phyloP scores from a whole-genome alignment of 2,797 vertebrate genomes.

The Rachycentron canadum region DNA sequence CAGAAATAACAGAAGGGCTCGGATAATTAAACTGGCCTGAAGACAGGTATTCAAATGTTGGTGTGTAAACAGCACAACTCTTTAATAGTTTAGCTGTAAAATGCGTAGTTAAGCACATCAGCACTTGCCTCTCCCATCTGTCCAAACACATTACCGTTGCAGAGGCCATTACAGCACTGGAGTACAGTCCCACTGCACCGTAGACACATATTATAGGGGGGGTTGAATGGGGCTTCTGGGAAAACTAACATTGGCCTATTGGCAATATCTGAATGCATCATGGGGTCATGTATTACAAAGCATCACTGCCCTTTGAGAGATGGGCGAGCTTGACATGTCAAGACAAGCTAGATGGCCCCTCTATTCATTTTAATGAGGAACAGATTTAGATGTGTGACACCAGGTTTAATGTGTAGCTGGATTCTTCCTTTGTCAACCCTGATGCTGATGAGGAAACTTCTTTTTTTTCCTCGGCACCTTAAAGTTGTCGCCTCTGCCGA shows the following conservation, averaged over 20 bases:
- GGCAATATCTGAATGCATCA: constrained; percentile 60
- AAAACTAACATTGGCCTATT: constrained; percentile 48
- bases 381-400: constrained; percentile 19
- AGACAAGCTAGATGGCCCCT: not conserved
- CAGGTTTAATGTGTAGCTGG: constrained; percentile 20
- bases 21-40: constrained; percentile 91
- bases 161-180: constrained; percentile 78
- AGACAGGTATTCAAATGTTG: constrained; percentile 91
- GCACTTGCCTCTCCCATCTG: constrained; percentile 88
- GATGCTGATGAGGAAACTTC: constrained; percentile 39
- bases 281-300: constrained; percentile 45
- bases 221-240: constrained; percentile 53
- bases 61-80: constrained; percentile 89
- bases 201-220: constrained; percentile 59
- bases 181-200: constrained; percentile 72
- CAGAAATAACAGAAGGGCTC: constrained; percentile 88
- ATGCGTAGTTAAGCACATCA: constrained; percentile 89
- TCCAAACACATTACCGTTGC: constrained; percentile 84
- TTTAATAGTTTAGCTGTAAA: constrained; percentile 91
- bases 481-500: constrained; percentile 51
- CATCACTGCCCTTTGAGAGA: constrained; percentile 25
- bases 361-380: constrained; percentile 13
- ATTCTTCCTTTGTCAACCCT: constrained; percentile 44
- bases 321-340: not conserved
- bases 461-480: constrained; percentile 21